These are phyloP conservation scores for Sicus ferrugineus DNA, from an alignment of 2,888 invertebrate species.

Conservation along the genomic window DNA sequence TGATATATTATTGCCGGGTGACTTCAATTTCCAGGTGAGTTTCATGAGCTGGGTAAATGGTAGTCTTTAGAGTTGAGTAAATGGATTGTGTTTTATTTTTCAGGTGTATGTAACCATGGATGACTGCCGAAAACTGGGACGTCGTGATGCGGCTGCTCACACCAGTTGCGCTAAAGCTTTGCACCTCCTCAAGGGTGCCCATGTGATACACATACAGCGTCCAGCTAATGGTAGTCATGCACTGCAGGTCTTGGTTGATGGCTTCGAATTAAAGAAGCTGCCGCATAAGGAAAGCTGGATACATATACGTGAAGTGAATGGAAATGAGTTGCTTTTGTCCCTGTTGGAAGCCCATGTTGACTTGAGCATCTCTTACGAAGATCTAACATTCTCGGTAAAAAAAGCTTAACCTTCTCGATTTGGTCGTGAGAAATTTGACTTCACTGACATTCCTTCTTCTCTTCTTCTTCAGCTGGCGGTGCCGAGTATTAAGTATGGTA, in stretches of 20 bases:
- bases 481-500: constrained; percentile 77
- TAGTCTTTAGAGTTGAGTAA: constrained; percentile 1
- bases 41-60: constrained; percentile 9
- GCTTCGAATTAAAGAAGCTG: constrained; percentile 55
- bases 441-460: constrained; percentile 38
- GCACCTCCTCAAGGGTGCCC: constrained; percentile 73
- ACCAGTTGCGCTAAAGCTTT: constrained; percentile 74
- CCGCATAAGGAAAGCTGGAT: constrained; percentile 73
- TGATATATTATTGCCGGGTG: constrained; percentile 68
- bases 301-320: constrained; percentile 67
- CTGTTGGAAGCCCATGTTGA: constrained; percentile 78
- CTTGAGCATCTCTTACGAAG: constrained; percentile 65
- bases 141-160: constrained; percentile 43
- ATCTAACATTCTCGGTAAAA: constrained; percentile 66
- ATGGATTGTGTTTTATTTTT: not conserved
- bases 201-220: constrained; percentile 69
- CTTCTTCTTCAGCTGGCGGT: constrained; percentile 68
- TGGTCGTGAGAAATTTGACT: not conserved
- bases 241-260: constrained; percentile 58
- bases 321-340: constrained; percentile 70
- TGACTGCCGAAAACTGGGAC: constrained; percentile 69
- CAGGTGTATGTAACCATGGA: constrained; percentile 78
- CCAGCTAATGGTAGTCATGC: constrained; percentile 57
- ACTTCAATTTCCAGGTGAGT: constrained; percentile 59
- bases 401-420: not conserved